Evolutionary conservation across 2,888 invertebrate genomes (phyloP).

Genomic region (Bibio marci): DNA sequence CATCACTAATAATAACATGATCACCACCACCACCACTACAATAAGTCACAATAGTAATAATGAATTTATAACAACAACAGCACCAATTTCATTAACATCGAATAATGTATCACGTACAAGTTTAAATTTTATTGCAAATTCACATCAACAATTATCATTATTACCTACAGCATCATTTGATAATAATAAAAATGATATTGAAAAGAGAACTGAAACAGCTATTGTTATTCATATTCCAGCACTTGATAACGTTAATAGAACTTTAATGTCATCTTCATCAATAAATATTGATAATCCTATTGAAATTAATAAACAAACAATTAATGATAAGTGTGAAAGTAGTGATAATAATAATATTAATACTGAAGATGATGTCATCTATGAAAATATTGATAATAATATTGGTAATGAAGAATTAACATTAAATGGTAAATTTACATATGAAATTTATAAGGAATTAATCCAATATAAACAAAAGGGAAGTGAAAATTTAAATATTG

Average conservation of each 20-base stretch:
- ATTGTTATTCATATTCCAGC: slow-evolving; percentile 14
- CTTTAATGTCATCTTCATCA: background rate
- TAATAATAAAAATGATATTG: slow-evolving; percentile 6
- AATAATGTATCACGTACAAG: slow-evolving; percentile 13
- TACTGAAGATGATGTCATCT: slow-evolving; percentile 2
- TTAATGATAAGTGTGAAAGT: slow-evolving; percentile 5
- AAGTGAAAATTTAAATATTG: too few relatives aligned
- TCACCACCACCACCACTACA: too few relatives aligned
- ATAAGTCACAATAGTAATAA: too few relatives aligned
- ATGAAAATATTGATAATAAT: background rate
- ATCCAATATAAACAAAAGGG: too few relatives aligned
- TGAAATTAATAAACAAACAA: slow-evolving; percentile 6
- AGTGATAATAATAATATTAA: background rate
- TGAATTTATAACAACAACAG: too few relatives aligned
- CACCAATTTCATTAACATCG: too few relatives aligned
- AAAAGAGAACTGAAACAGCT: slow-evolving; percentile 6
- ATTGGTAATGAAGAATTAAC: slow-evolving; percentile 9
- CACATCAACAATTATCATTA: too few relatives aligned
- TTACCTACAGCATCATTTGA: too few relatives aligned
- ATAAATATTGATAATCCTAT: background rate
- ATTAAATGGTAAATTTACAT: slow-evolving; percentile 14
- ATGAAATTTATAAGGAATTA: slow-evolving; percentile 14
- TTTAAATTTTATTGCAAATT: slow-evolving; percentile 14
- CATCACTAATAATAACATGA: too few relatives aligned
- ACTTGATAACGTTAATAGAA: slow-evolving; percentile 1